phyloP scores from a whole-genome alignment of 2,888 invertebrate genomes.

The Hetaerina titia region DNA sequence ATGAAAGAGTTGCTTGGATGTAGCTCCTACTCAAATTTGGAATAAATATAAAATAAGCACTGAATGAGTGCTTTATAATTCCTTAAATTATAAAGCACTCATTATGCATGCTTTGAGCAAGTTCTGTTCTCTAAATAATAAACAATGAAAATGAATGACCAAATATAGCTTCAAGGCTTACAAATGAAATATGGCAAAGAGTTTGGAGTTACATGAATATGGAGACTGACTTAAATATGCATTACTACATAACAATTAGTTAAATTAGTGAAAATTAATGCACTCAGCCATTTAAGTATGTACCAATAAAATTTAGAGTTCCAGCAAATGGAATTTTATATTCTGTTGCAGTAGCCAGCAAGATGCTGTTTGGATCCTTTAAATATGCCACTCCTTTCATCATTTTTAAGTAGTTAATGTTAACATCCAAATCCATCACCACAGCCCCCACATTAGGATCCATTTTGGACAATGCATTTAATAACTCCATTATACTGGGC shows the following conservation, averaged over 20 bases:
- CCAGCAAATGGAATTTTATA: constrained; percentile 53
- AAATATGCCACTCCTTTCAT: constrained; percentile 67
- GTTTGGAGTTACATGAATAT: background rate
- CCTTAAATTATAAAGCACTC: too few relatives aligned
- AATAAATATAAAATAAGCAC: background rate
- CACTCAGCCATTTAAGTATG: background rate
- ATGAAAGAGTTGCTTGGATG: background rate
- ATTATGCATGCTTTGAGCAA: too few relatives aligned
- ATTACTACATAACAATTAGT: background rate
- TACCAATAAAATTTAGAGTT: constrained; percentile 58
- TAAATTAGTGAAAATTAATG: background rate
- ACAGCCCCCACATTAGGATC: constrained; percentile 69
- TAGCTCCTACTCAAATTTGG: background rate
- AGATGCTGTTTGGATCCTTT: constrained; percentile 67
- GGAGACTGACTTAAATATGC: background rate
- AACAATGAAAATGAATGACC: too few relatives aligned
- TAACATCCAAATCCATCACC: constrained; percentile 68
- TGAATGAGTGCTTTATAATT: too few relatives aligned
- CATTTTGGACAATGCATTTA: constrained; percentile 33
- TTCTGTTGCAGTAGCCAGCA: constrained; percentile 69
- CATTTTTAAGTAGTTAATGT: constrained; percentile 69
- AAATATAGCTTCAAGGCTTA: too few relatives aligned
- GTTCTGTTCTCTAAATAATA: too few relatives aligned
- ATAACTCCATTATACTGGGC: constrained; percentile 30
- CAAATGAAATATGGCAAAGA: background rate